Percentiles rank a stretch among this genome's conserved stretches.
Evolutionary conservation across 2,888 invertebrate species (phyloP).

Genomic region (Caenorhabditis sp.): DNA sequence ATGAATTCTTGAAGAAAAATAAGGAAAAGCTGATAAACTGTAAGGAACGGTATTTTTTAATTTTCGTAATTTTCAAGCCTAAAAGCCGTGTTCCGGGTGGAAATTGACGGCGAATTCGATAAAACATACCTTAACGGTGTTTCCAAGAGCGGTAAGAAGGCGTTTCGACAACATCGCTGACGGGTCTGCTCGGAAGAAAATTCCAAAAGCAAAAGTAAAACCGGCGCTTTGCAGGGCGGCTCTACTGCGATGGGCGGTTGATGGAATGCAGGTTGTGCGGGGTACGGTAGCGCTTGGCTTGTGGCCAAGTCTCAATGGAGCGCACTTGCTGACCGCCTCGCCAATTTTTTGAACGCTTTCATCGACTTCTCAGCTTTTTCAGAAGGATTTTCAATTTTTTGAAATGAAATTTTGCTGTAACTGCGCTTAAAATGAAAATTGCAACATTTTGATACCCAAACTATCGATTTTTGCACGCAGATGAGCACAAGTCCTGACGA

Average conservation of each 20-base stretch:
- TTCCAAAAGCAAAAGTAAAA: slow-evolving; percentile 62
- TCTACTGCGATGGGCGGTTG: slow-evolving; percentile 58
- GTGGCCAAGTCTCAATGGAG: slow-evolving; percentile 36
- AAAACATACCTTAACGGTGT: slow-evolving; percentile 69
- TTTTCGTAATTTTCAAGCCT: too few species aligned
- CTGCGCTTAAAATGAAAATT: too few species aligned
- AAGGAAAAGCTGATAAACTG: too few species aligned
- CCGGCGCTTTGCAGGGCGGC: slow-evolving; percentile 55
- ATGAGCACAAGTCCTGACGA: slow-evolving; percentile 18
- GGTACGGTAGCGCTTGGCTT: slow-evolving; percentile 50
- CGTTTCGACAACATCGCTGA: slow-evolving; percentile 74
- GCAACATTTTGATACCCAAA: slow-evolving; percentile 6
- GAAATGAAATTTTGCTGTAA: neutral
- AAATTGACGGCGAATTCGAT: slow-evolving; percentile 1
- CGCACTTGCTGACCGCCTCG: slow-evolving; percentile 14
- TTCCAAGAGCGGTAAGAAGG: slow-evolving; percentile 67
- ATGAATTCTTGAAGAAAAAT: slow-evolving; percentile 12
- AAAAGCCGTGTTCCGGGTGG: slow-evolving; percentile 9
- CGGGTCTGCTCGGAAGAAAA: slow-evolving; percentile 58
- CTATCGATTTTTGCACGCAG: neutral
- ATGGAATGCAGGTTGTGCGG: slow-evolving; percentile 53
- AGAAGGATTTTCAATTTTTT: too few species aligned
- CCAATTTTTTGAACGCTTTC: slow-evolving; percentile 1
- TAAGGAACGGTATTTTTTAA: too few species aligned
- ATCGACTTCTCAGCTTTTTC: neutral